Conservation (phyloP, 1,140 invertebrate species). For the Calosoma granatense region DNA sequence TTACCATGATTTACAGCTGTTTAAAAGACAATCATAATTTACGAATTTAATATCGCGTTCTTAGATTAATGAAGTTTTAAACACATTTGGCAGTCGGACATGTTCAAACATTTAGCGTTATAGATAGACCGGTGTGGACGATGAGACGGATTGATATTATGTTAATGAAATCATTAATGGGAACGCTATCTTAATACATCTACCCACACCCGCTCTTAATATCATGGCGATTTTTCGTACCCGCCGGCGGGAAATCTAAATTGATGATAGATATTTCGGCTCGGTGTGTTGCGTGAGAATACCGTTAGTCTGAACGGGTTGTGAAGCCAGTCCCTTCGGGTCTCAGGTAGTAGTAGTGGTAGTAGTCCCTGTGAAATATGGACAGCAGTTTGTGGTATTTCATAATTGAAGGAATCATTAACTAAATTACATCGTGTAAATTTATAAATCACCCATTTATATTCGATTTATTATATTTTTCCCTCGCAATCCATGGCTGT, state of each 20-base stretch:
- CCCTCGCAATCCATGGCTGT: too few species aligned
- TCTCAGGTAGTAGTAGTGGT: too few species aligned
- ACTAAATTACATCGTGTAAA: too few species aligned
- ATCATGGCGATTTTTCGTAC: background rate
- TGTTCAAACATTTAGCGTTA: background rate
- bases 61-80: background rate
- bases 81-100: background rate
- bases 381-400: too few species aligned
- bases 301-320: too few species aligned
- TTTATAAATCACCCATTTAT: too few species aligned
- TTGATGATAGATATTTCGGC: too few species aligned
- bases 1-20: background rate
- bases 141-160: background rate
- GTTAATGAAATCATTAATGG: background rate
- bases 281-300: too few species aligned
- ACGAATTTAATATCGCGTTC: background rate
- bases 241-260: background rate
- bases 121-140: background rate
- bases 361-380: too few species aligned
- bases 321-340: too few species aligned
- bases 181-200: background rate
- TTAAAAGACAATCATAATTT: background rate
- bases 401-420: too few species aligned
- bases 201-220: background rate
- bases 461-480: too few species aligned